Evolutionary conservation across 2,888 invertebrate species (phyloP), one percentile per base, ranked within the genome.

Genomic region (Epiblema foenella): DNA sequence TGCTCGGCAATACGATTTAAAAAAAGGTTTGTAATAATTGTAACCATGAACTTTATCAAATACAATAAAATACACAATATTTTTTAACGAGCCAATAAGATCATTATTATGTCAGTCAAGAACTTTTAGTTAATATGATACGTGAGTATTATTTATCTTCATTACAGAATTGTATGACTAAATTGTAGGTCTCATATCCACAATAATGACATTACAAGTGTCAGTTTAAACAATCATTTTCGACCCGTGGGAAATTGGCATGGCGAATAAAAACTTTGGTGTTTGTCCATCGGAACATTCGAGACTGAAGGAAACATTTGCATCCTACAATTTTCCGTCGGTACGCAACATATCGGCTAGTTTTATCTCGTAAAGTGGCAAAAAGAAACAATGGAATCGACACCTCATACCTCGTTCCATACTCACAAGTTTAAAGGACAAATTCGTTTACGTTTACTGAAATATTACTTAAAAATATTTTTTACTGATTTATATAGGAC

Each of bases 261-360:
- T 17, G 15, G 52, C 15, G 33, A 8, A 33, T 15, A 37, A 63
- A 63, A 63, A 63, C 51, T 20, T 15, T 20, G 62, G 17, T 39
- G 20, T 24, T 29, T 20, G 54, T 63, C 63, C 15, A 9, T 37
- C 49, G 0, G 18, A 63, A 63, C 37, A 12, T 52, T 18, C 20
- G 63, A 51, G 63, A 18, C 15, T 18, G 17, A 52, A 64, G 52
- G 52, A 62, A 62, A 49, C 18, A 37, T n/a, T 64, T n/a, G 52
- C 11, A 20, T 64, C 52, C 20, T 51, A 29, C 51, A n/a, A n/a
- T 37, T 51, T 51, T 39, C 52, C 37, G 52, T 18, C 18, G 37
- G 20, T 52, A 20, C n/a, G 20, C 4, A 29, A 17, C 9, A 15
- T 46, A 58, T 18, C 11, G 15, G 56, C 20, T n/a, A n/a, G 33